Percentiles rank a stretch among this genome's conserved stretches.
Conservation (phyloP, 2,113 vertebrate species). For the Motacilla tschutschensis region DNA sequence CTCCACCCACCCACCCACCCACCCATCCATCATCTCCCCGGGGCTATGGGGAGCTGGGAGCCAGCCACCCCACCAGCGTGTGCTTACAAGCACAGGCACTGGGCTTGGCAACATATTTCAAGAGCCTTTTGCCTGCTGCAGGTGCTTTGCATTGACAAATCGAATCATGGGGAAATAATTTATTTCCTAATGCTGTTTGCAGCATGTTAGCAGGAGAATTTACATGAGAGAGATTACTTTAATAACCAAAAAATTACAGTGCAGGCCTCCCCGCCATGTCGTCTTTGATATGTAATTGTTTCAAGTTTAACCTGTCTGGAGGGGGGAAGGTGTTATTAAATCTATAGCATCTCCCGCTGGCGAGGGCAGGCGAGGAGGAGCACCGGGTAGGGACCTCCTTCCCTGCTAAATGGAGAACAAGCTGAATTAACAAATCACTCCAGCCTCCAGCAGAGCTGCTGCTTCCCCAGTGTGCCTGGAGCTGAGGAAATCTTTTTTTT, state of each 20-base stretch:
- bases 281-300: constrained; percentile 85
- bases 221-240: constrained; percentile 87
- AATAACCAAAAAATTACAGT: constrained; percentile 86
- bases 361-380: constrained; percentile 68
- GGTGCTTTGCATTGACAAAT: constrained; percentile 88
- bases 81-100: constrained; percentile 38
- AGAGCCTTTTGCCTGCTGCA: constrained; percentile 78
- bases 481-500: background rate
- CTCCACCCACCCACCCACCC: background rate
- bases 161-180: constrained; percentile 88
- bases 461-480: background rate
- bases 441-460: constrained; percentile 35
- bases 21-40: constrained; percentile 60
- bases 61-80: constrained; percentile 29
- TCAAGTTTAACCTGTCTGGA: constrained; percentile 82
- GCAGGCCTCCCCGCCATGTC: constrained; percentile 71
- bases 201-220: constrained; percentile 74
- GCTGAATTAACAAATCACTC: constrained; percentile 67
- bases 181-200: constrained; percentile 84
- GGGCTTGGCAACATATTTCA: constrained; percentile 83
- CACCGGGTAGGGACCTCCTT: constrained; percentile 49
- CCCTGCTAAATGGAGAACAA: constrained; percentile 63
- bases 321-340: constrained; percentile 74
- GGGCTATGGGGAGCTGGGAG: constrained; percentile 52
- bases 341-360: constrained; percentile 61